Evolutionary conservation across 1,140 invertebrate genomes (phyloP).

Genomic region (Apis laboriosa): DNA sequence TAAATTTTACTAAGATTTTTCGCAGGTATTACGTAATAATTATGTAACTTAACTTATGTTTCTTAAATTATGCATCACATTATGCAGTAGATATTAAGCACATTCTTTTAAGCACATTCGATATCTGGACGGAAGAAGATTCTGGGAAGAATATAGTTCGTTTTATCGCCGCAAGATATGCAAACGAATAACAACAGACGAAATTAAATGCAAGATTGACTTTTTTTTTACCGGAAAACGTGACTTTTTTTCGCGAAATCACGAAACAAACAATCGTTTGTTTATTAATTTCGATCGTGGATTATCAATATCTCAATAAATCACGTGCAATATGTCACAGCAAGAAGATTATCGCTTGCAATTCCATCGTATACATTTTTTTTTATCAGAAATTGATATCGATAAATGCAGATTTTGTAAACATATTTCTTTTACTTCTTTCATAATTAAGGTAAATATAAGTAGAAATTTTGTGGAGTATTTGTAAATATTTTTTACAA

Average conservation of each 20-base stretch:
- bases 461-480: too few relatives aligned
- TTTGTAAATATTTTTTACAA: too few relatives aligned
- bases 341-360: not conserved
- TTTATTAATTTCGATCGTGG: conserved; percentile 33
- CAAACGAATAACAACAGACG: conserved; percentile 1
- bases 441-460: too few relatives aligned
- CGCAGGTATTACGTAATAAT: not conserved
- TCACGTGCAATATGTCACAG: not conserved
- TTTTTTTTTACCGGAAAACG: conserved; percentile 28
- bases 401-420: too few relatives aligned
- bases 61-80: not conserved
- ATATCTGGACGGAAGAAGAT: not conserved
- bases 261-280: conserved; percentile 36
- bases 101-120: not conserved
- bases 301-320: conserved; percentile 43
- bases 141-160: not conserved
- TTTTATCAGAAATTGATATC: too few relatives aligned
- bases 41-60: not conserved
- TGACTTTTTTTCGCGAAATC: not conserved
- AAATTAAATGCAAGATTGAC: conserved; percentile 13
- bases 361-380: not conserved
- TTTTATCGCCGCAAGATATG: not conserved
- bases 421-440: too few relatives aligned
- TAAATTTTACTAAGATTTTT: not conserved
- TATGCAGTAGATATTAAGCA: not conserved